Evolutionary conservation across 2,113 vertebrate species (phyloP).

Genomic region (Charina bottae): DNA sequence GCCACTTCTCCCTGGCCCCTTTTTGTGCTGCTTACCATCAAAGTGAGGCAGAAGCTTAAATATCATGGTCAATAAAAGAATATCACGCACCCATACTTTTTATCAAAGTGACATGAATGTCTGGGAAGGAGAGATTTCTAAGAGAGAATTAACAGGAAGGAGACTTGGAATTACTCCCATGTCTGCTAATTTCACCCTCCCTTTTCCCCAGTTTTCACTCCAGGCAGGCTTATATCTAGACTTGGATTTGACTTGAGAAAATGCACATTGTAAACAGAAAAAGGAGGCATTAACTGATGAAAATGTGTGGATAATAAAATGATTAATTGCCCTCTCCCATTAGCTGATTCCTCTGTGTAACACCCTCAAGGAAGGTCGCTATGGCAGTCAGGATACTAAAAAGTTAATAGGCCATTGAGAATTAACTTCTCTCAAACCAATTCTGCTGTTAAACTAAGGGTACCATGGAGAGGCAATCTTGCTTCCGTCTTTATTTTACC

Average conservation of each 20-base stretch:
- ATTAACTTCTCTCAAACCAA: neutral
- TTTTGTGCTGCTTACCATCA: neutral
- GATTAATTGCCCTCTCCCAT: neutral
- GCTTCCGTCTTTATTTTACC: neutral
- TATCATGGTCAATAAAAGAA: neutral
- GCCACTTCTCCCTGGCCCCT: neutral
- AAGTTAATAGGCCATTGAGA: conserved; percentile 15
- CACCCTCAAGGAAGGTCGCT: neutral
- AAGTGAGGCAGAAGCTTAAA: neutral
- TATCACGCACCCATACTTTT: neutral
- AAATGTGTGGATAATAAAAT: neutral
- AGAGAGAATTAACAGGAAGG: neutral
- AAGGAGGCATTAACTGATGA: neutral
- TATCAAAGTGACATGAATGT: neutral
- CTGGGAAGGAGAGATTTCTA: neutral
- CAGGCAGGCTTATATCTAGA: neutral
- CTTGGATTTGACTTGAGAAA: neutral
- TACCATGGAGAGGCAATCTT: neutral
- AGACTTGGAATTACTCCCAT: neutral
- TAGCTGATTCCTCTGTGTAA: neutral
- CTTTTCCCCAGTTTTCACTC: neutral
- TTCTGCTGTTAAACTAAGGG: neutral
- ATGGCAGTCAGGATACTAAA: conserved; percentile 16
- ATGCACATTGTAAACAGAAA: neutral
- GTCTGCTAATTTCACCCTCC: neutral